Evolutionary conservation across 2,888 invertebrate genomes (phyloP).

Genomic region (Heliconius sara): DNA sequence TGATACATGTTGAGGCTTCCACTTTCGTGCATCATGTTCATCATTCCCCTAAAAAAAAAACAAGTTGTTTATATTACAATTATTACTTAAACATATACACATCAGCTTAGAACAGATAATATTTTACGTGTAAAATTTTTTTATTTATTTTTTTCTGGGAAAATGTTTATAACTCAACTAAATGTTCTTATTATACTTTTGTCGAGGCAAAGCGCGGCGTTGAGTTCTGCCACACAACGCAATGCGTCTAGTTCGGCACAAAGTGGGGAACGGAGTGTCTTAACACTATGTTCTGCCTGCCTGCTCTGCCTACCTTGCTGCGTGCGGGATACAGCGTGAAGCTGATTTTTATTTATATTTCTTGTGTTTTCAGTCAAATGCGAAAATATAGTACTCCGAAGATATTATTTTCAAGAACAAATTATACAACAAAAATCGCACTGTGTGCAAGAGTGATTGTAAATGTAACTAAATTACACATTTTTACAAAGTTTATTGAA

Average conservation of each 20-base stretch:
- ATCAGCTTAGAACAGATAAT: too few relatives aligned
- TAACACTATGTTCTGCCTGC: too few relatives aligned
- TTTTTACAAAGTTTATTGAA: not conserved
- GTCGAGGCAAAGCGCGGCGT: too few relatives aligned
- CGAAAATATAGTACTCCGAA: not conserved
- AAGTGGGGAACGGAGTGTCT: too few relatives aligned
- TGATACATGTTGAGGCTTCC: conserved; percentile 78
- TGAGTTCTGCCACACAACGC: too few relatives aligned
- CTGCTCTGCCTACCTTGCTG: too few relatives aligned
- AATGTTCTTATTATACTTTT: too few relatives aligned
- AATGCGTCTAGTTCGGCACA: too few relatives aligned
- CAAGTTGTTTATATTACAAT: not conserved
- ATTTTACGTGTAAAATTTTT: too few relatives aligned
- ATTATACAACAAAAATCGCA: not conserved
- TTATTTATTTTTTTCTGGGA: too few relatives aligned
- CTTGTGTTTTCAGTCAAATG: not conserved
- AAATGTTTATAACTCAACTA: too few relatives aligned
- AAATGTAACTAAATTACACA: not conserved
- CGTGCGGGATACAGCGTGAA: too few relatives aligned
- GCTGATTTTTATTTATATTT: not conserved
- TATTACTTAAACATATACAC: not conserved
- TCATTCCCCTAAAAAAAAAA: conserved; percentile 64
- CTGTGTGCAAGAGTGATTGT: not conserved
- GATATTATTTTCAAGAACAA: not conserved
- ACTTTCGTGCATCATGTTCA: conserved; percentile 70